Base-by-base conservation (phyloP, 2,888 invertebrate genomes). In the Hyles lineata region DNA sequence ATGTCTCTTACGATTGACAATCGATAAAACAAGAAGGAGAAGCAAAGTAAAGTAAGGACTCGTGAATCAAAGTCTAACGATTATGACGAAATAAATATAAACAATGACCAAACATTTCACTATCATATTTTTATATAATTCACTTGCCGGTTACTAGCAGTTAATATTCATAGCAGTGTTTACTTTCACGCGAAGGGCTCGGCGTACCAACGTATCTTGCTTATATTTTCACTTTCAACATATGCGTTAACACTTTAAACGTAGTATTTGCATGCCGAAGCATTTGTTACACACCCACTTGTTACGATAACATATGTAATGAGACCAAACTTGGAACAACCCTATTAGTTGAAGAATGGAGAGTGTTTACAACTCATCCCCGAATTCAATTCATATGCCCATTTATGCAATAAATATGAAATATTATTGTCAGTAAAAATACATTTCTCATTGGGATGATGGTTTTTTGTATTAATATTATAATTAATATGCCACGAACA, bases 121-220 rank as follows among this genome's bases (percentile, higher is more conserved):
- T 17, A 7, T 25, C 7, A 67, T 67, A 50, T 17, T 50, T 67
- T 67, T 25, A 67, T 23, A 67, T 67, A 67, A 67, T 50, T 63
- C 67, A 8, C 15, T 17, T 43, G 43, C 23, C 2, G 50, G 50
- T 63, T 11, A n/a, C n/a, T 35, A 35, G 21, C 63, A 21, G 11
- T 67, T 50, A 50, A 67, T 67, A 67, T 67, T 67, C 67, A 67
- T 7, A 43, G 25, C 67, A 67, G 2, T 50, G 67, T 43, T 35
- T 67, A 67, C 67, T 67, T 67, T 67, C 67, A 50, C 67, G 17
- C 50, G 23, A 67, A 67, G 67, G 67, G 67, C 67, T 50, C 21
- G 5, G 43, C 43, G 15, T 50, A 35, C 62, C 2, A 50, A 67
- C 43, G 23, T 15, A 67, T 21, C 50, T 21, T 7, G 23, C 19